Evolutionary conservation across 2,113 vertebrate genomes (phyloP), one percentile per base, ranked within the genome.

Genomic region (Vulpes ferrilata): DNA sequence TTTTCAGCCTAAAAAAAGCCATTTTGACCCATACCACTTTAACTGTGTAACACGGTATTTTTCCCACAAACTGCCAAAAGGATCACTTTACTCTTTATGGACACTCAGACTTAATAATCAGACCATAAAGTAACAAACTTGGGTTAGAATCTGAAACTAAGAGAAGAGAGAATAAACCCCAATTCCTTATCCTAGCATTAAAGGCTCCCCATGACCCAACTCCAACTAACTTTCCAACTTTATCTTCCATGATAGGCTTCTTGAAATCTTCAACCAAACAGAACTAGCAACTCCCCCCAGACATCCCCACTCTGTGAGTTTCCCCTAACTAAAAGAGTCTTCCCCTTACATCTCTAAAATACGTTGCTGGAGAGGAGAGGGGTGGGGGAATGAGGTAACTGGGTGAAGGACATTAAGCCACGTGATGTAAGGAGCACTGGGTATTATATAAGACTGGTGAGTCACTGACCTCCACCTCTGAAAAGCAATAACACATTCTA

Each of bases 41-140:
- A 62, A 22, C 65, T 87, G 53, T 57, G 1, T 88, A 84, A 83
- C 19, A 57, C 23, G 43, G 43, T 35, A 60, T 27, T 71, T 92
- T 74, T 11, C 35, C 23, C 11, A 60, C 3, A 82, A 78, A 94
- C 20, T 60, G 35, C 30, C 82, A 79, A 98, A 95, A 82, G 11
- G 35, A 69, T 84, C 32, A 30, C 19, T 90, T 88, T n/a, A 57
- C 8, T 82, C 51, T 93, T 78, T 81, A 92, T 67, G 90, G 78
- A 67, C 53, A 27, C 11, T 55, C 35, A 59, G n/a, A 89, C 7
- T 71, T 82, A 90, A 51, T 53, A 92, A 85, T 85, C 43, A 81
- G n/a, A 59, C 9, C 73, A 86, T 94, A 89, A 64, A 57, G 53
- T 87, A 88, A 85, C 95, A 85, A 6, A 65, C 43, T 64, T 86